These are phyloP conservation scores for Camponotus fellah DNA, from an alignment of 2,888 invertebrate species.

Conservation along the genomic window DNA sequence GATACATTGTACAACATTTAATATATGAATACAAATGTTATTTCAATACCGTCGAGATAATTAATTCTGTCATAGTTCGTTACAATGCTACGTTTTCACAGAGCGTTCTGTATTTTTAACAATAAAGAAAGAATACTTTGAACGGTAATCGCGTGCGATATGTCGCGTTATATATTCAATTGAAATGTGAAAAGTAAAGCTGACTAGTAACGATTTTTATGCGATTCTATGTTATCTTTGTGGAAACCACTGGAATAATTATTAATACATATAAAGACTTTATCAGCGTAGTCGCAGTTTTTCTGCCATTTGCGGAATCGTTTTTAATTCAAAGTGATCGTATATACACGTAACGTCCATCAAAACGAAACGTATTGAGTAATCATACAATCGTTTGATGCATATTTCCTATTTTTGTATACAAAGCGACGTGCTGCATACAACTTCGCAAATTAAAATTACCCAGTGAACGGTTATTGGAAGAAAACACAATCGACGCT, in stretches of 20 bases:
- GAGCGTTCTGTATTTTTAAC: not conserved
- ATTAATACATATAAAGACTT: slow-evolving; percentile 16
- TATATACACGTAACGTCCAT: not conserved
- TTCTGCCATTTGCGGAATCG: not conserved
- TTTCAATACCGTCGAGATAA: not conserved
- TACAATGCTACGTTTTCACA: not conserved
- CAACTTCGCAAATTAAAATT: slow-evolving; percentile 31
- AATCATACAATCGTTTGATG: not conserved
- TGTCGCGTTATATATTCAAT: slow-evolving; percentile 3
- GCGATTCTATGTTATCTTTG: not conserved
- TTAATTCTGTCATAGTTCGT: slow-evolving; percentile 8
- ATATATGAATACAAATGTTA: not conserved
- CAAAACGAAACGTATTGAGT: slow-evolving; percentile 9
- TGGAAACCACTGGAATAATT: not conserved
- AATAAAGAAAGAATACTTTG: not conserved
- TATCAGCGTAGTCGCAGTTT: not conserved
- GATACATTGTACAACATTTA: not conserved
- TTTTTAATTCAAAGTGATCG: slow-evolving; percentile 36
- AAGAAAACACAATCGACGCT: slow-evolving; percentile 22
- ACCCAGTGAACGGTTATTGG: not conserved
- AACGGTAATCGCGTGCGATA: not conserved
- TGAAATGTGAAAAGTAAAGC: slow-evolving; percentile 3
- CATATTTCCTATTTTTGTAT: not conserved
- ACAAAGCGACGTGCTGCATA: not conserved
- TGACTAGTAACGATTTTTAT: not conserved